A percentile compares a stretch with the other conserved stretches of the same genome.
These are phyloP conservation scores for Tenebrosternarchus preto DNA, from an alignment of 2,113 vertebrate species.

Conservation along the genomic window DNA sequence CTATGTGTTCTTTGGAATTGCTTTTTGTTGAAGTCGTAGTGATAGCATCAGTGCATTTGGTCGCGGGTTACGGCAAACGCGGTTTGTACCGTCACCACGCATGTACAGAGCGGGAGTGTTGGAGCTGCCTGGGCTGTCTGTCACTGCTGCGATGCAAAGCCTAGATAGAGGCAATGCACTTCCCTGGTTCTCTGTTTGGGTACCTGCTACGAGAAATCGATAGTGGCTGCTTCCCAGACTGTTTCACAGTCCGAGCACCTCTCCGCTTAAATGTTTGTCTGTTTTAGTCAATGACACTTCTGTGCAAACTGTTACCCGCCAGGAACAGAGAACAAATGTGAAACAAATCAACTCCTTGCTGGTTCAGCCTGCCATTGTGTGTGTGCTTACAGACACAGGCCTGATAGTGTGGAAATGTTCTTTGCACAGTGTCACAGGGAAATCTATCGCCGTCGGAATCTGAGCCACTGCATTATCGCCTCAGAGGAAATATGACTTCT, in stretches of 20 bases:
- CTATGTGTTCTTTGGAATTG: conserved; percentile 70
- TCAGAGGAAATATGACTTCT: conserved; percentile 71
- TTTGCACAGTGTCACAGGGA: conserved; percentile 63
- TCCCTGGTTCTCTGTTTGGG: conserved; percentile 69
- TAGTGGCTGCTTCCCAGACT: conserved; percentile 69
- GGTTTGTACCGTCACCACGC: conserved; percentile 53
- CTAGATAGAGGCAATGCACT: conserved; percentile 71
- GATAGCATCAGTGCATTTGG: conserved; percentile 75
- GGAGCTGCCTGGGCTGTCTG: conserved; percentile 66
- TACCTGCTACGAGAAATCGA: conserved; percentile 75
- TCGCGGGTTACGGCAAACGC: conserved; percentile 54
- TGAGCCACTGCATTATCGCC: conserved; percentile 69
- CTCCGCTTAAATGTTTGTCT: conserved; percentile 77
- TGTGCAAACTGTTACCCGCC: conserved; percentile 72
- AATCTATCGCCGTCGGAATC: conserved; percentile 70
- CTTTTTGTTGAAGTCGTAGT: conserved; percentile 68
- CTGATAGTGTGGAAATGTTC: conserved; percentile 68
- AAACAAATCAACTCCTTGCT: conserved; percentile 72
- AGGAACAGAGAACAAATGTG: conserved; percentile 68
- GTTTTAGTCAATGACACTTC: conserved; percentile 79
- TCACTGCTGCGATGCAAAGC: conserved; percentile 70
- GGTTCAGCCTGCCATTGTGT: conserved; percentile 62
- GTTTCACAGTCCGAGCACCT: conserved; percentile 75
- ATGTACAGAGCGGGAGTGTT: conserved; percentile 63
- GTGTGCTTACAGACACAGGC: conserved; percentile 70